Evolutionary conservation across 1,140 invertebrate species (phyloP).

Genomic region (Nasonia giraulti): DNA sequence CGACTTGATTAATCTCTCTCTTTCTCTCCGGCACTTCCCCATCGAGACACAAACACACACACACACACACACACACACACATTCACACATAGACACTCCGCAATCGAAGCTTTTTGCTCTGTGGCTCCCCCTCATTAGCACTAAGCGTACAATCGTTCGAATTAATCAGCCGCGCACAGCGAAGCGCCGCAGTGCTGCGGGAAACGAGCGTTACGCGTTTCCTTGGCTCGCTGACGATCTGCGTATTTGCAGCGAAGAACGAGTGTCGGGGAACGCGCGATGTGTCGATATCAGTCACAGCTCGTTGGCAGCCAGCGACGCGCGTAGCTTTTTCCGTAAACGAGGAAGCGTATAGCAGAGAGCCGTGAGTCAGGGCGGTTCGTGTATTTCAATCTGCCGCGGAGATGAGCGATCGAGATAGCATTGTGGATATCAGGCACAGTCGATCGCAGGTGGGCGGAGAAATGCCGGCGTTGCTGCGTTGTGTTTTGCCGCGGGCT

Average conservation of each 20-base stretch:
- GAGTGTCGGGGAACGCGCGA: not conserved
- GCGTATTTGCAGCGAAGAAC: not conserved
- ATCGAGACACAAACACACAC: not conserved
- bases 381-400: conserved; percentile 62
- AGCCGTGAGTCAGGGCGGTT: not conserved
- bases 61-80: too few relatives aligned
- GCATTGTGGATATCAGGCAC: conserved; percentile 60
- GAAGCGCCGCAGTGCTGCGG: not conserved
- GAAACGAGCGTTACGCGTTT: not conserved
- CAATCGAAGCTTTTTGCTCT: not conserved
- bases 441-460: conserved; percentile 44
- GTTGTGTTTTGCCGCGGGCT: not conserved
- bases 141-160: not conserved
- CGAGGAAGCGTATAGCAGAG: conserved; percentile 59
- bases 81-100: not conserved
- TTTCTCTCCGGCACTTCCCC: too few relatives aligned
- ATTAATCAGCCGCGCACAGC: not conserved
- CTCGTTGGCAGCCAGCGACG: conserved; percentile 64
- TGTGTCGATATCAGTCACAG: conserved; percentile 59
- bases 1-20: conserved; percentile 2
- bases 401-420: conserved; percentile 60
- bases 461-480: not conserved
- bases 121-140: conserved; percentile 12
- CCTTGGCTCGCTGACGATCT: not conserved
- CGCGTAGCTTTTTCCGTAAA: conserved; percentile 62